phyloP scores from a whole-genome alignment of 2,113 vertebrate genomes.

The Euleptes europaea region DNA sequence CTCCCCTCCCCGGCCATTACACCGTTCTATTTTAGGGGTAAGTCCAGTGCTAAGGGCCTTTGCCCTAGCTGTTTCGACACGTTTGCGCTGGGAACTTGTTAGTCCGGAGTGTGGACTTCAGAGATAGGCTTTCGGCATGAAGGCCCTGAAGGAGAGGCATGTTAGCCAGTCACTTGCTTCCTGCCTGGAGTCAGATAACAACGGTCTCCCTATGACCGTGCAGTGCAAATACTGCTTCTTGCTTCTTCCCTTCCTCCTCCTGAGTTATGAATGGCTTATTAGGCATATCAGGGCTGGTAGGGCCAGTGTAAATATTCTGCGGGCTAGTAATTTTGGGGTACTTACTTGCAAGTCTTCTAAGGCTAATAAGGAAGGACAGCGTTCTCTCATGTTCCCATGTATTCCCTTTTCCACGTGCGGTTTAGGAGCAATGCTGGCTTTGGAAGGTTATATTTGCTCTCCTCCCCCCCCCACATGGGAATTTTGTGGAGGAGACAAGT shows the following conservation, averaged over 20 bases:
- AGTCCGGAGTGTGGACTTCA: neutral
- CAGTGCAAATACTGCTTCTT: neutral
- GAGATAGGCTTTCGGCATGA: neutral
- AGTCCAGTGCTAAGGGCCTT: constrained; percentile 31
- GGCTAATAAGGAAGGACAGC: neutral
- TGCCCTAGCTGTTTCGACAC: constrained; percentile 22
- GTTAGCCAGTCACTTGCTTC: neutral
- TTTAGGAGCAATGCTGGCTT: neutral
- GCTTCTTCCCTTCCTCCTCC: neutral
- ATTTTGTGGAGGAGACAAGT: fast-evolving
- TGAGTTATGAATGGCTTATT: neutral
- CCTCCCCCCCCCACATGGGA: neutral
- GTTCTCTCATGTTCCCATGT: neutral
- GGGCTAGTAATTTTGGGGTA: neutral
- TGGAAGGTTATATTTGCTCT: neutral
- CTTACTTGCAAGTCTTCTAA: neutral
- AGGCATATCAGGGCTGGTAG: neutral
- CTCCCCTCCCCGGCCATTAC: neutral
- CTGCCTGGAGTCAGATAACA: no score
- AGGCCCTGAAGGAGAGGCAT: neutral
- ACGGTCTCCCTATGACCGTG: neutral
- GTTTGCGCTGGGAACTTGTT: neutral
- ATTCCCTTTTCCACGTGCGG: neutral
- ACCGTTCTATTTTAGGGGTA: neutral
- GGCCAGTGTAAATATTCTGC: neutral